Evolutionary conservation across 2,888 invertebrate genomes (phyloP).

Genomic region (Eudemis profundana): DNA sequence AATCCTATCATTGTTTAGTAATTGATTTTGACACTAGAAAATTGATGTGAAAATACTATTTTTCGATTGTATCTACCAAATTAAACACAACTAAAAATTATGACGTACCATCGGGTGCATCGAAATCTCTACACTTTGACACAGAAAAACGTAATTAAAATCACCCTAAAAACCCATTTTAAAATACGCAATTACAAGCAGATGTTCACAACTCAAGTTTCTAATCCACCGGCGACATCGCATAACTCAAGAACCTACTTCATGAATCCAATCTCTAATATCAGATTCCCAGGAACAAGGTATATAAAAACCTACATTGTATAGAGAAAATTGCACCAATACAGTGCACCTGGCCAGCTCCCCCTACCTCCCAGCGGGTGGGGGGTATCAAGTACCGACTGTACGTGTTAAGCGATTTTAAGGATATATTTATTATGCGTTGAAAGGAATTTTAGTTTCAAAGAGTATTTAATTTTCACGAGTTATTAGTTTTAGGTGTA

Average conservation of each 20-base stretch:
- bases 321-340: slow-evolving; percentile 73
- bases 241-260: slow-evolving; percentile 9
- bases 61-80: too few species aligned
- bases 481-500: slow-evolving; percentile 19
- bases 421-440: slow-evolving; percentile 38
- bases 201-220: too few species aligned
- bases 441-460: slow-evolving; percentile 37
- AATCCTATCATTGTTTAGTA: too few species aligned
- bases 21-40: too few species aligned
- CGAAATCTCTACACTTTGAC: too few species aligned
- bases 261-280: slow-evolving; percentile 28
- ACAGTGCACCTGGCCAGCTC: slow-evolving; percentile 69
- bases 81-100: too few species aligned
- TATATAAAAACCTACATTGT: slow-evolving; percentile 45
- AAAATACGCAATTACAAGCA: too few species aligned
- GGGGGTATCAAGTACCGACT: slow-evolving; percentile 34
- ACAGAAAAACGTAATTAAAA: too few species aligned
- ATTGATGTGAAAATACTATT: too few species aligned
- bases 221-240: neutral
- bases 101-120: too few species aligned
- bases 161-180: too few species aligned
- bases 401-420: slow-evolving; percentile 42
- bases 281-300: slow-evolving; percentile 18
- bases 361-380: slow-evolving; percentile 10
- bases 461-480: slow-evolving; percentile 31